phyloP scores from a whole-genome alignment of 2,888 invertebrate genomes.

The Parasteatoda lunata region DNA sequence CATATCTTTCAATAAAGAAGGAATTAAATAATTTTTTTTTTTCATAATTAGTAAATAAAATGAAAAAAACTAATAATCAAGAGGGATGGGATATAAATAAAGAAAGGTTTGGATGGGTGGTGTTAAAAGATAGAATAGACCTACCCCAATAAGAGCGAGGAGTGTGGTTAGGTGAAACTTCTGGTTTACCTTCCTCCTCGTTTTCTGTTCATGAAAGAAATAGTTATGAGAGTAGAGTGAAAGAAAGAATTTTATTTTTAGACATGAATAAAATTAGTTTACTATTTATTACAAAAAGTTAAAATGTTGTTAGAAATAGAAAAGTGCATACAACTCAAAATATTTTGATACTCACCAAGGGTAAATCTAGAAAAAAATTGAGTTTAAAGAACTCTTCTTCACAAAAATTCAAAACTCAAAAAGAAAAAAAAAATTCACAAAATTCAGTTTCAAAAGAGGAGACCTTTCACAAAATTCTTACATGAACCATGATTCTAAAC shows the following conservation, averaged over 20 bases:
- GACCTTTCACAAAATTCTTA: background rate
- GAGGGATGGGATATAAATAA: background rate
- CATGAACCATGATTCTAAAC: background rate
- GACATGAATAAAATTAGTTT: background rate
- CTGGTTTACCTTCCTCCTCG: constrained; percentile 42
- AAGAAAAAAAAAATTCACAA: background rate
- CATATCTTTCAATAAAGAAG: background rate
- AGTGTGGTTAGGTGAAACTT: constrained; percentile 41
- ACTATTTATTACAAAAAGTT: background rate
- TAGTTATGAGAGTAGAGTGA: background rate
- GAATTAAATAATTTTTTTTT: no score
- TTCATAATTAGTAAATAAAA: no score
- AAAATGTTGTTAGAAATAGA: background rate
- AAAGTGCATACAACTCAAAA: background rate
- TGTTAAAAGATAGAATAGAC: constrained; percentile 40
- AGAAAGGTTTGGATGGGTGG: background rate
- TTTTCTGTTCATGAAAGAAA: constrained; percentile 30
- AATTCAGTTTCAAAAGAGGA: background rate
- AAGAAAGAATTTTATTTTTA: background rate
- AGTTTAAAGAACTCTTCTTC: no score
- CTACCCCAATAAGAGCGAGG: constrained; percentile 67
- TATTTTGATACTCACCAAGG: no score
- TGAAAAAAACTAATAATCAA: no score
- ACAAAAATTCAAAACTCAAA: background rate
- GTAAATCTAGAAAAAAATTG: no score